Evolutionary conservation across 2,797 vertebrate species (phyloP).

Genomic region (Manis crassicaudata): DNA sequence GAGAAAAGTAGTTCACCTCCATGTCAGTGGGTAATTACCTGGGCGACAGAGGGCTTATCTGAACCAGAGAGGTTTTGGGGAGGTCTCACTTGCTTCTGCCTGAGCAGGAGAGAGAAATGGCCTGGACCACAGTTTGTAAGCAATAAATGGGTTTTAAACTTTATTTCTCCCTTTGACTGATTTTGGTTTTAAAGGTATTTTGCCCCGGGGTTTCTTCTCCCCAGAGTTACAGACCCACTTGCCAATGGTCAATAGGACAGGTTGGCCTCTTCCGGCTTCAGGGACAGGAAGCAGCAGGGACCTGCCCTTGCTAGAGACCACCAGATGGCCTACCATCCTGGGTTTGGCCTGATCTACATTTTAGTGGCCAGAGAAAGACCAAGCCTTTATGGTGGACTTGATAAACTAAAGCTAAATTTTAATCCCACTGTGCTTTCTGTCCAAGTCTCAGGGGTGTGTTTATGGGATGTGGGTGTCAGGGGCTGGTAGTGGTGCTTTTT

Average conservation of each 20-base stretch:
- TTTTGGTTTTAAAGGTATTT: too few relatives aligned
- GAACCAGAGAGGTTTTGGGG: too few relatives aligned
- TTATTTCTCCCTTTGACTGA: too few relatives aligned
- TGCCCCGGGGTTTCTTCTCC: too few relatives aligned
- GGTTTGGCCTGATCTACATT: not conserved
- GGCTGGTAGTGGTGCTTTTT: not conserved
- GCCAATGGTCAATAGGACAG: not conserved
- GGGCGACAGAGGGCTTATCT: too few relatives aligned
- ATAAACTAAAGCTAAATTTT: not conserved
- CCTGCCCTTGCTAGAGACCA: slow-evolving; percentile 50
- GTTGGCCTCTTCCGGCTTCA: not conserved
- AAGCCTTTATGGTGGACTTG: not conserved
- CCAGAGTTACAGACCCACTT: not conserved
- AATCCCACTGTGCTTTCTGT: not conserved
- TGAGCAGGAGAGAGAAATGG: too few relatives aligned
- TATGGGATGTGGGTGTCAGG: too few relatives aligned
- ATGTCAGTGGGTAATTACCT: too few relatives aligned
- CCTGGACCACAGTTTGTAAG: too few relatives aligned
- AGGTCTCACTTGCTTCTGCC: too few relatives aligned
- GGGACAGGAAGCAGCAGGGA: slow-evolving; percentile 14
- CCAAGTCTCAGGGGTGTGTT: not conserved
- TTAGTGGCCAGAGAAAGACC: not conserved
- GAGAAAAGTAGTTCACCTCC: too few relatives aligned
- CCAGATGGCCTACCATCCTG: slow-evolving; percentile 55
- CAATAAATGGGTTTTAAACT: too few relatives aligned